Conservation (phyloP, 2,888 invertebrate genomes). For the Drosophila lacicola region DNA sequence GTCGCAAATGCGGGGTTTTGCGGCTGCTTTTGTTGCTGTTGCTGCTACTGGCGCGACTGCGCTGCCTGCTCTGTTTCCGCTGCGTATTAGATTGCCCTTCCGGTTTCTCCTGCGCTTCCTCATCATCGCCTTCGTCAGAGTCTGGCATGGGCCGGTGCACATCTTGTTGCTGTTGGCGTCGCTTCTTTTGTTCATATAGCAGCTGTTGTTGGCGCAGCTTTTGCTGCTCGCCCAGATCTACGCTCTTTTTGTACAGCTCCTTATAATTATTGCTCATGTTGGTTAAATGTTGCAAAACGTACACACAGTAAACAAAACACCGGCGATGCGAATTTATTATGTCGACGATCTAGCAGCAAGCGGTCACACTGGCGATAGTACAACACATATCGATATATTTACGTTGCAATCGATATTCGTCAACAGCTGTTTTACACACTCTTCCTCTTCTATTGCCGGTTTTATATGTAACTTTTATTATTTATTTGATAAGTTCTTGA, state of each 20-base stretch:
- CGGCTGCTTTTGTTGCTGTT: constrained; percentile 41
- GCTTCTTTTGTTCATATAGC: constrained; percentile 78
- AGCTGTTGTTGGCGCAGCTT: constrained; percentile 73
- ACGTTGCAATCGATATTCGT: neutral
- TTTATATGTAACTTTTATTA: constrained; percentile 2
- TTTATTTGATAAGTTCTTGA: neutral
- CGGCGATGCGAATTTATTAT: constrained; percentile 13
- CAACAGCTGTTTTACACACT: constrained; percentile 22
- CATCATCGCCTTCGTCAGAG: constrained; percentile 16
- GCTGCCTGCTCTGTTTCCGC: constrained; percentile 24
- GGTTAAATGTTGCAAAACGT: neutral
- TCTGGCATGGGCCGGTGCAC: constrained; percentile 40
- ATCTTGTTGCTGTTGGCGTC: constrained; percentile 79
- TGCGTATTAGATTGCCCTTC: constrained; percentile 14
- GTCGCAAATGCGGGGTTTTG: constrained; percentile 77
- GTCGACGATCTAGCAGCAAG: neutral
- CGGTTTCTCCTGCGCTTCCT: constrained; percentile 3
- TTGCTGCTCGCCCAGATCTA: constrained; percentile 64
- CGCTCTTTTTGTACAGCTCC: constrained; percentile 61
- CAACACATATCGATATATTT: constrained; percentile 21
- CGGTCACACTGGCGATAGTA: constrained; percentile 15
- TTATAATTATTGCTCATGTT: constrained; percentile 58
- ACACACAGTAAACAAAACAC: constrained; percentile 21
- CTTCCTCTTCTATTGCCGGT: constrained; percentile 12
- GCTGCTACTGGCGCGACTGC: constrained; percentile 8